phyloP scores from a whole-genome alignment of 2,797 vertebrate species.

The Catharus ustulatus region DNA sequence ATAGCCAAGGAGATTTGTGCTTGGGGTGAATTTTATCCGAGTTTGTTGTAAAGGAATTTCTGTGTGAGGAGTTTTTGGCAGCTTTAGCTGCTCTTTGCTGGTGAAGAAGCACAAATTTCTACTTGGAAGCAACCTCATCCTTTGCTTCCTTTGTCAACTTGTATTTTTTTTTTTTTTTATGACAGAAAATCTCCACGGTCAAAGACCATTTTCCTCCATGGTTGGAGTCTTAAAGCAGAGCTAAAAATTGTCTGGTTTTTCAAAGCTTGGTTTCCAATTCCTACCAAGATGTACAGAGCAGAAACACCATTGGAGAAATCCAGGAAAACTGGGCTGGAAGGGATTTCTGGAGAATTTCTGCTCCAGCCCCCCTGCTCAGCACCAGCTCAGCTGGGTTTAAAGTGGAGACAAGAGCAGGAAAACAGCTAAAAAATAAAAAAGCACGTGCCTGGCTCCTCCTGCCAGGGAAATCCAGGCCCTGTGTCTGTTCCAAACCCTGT shows the following conservation, averaged over 20 bases:
- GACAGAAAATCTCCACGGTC: neutral
- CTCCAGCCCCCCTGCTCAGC: neutral
- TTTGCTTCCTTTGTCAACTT: neutral
- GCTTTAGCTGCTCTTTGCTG: neutral
- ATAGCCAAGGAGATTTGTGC: neutral
- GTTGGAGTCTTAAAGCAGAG: neutral
- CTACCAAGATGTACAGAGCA: neutral
- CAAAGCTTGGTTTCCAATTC: neutral
- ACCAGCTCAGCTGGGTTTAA: neutral
- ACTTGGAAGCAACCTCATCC: neutral
- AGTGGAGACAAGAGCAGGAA: neutral
- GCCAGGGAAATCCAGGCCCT: neutral
- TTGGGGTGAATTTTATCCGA: neutral
- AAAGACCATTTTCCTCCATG: fast-evolving
- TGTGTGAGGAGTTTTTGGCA: neutral
- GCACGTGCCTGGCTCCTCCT: neutral
- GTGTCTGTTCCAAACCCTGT: neutral
- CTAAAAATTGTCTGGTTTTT: neutral
- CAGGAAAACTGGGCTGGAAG: neutral
- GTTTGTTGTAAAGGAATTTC: neutral
- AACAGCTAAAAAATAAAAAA: neutral
- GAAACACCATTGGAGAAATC: neutral
- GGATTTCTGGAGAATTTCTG: neutral
- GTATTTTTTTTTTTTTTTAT: neutral
- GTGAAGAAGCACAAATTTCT: neutral